Conservation (phyloP, 1,140 invertebrate species). For the Cheumatopsyche charites region DNA sequence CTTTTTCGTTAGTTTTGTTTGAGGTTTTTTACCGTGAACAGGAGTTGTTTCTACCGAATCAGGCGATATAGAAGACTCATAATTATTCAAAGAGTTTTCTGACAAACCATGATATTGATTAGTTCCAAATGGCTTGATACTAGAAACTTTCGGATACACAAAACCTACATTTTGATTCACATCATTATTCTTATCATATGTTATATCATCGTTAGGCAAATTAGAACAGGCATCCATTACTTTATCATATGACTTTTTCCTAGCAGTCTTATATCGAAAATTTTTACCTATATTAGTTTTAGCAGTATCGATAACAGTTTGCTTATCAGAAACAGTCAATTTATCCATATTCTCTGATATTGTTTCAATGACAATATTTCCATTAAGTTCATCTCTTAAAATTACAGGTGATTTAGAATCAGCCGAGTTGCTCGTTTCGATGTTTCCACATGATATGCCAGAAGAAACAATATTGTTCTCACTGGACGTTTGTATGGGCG, state of each 20-base stretch:
- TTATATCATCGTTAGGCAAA: neutral
- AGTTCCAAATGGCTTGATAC: slow-evolving; percentile 37
- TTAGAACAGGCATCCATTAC: slow-evolving; percentile 17
- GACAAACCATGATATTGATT: slow-evolving; percentile 39
- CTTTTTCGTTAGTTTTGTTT: slow-evolving; percentile 51
- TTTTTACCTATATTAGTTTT: slow-evolving; percentile 26
- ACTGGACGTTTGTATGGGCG: slow-evolving; percentile 43
- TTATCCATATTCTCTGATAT: neutral
- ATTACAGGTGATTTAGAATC: slow-evolving; percentile 36
- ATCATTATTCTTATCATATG: slow-evolving; percentile 37
- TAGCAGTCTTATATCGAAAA: slow-evolving; percentile 33
- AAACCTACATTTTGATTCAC: slow-evolving; percentile 43
- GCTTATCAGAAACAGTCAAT: neutral
- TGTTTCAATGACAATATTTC: neutral
- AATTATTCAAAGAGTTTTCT: slow-evolving; percentile 34
- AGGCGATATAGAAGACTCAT: slow-evolving; percentile 32
- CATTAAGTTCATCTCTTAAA: slow-evolving; percentile 28
- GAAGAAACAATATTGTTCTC: slow-evolving; percentile 42
- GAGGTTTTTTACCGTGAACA: slow-evolving; percentile 53
- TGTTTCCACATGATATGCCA: slow-evolving; percentile 37
- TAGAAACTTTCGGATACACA: slow-evolving; percentile 40
- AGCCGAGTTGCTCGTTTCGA: slow-evolving; percentile 12
- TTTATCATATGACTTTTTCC: slow-evolving; percentile 37
- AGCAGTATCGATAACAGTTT: slow-evolving; percentile 12
- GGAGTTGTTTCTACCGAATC: slow-evolving; percentile 53